phyloP scores from a whole-genome alignment of 2,888 invertebrate genomes.

The Athrips mouffetella region DNA sequence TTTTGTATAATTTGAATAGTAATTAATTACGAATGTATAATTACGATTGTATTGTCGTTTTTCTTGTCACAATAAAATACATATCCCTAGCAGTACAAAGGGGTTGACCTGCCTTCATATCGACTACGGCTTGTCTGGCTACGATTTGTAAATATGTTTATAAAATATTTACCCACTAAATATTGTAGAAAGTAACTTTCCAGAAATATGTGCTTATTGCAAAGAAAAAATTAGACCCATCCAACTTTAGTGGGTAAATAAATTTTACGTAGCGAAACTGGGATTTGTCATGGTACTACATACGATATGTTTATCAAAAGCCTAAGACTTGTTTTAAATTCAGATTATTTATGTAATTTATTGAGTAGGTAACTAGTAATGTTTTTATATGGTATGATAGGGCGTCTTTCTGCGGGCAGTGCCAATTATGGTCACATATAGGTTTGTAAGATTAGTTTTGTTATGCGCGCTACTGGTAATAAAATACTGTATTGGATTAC shows the following conservation, averaged over 20 bases:
- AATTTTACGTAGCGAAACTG: constrained; percentile 29
- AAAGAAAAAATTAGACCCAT: background rate
- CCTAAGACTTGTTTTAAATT: constrained; percentile 76
- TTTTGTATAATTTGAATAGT: constrained; percentile 7
- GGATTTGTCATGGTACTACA: constrained; percentile 42
- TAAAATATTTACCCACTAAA: constrained; percentile 30
- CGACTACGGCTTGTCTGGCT: constrained; percentile 56
- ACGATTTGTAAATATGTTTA: constrained; percentile 58
- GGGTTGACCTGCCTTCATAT: constrained; percentile 54
- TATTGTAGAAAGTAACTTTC: background rate
- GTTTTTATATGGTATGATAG: constrained; percentile 50
- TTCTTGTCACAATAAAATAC: constrained; percentile 47
- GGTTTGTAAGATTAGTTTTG: constrained; percentile 40
- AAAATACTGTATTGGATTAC: background rate
- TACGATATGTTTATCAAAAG: constrained; percentile 61
- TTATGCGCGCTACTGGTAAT: constrained; percentile 13
- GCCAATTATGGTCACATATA: constrained; percentile 34
- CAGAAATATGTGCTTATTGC: no score
- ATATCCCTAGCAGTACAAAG: constrained; percentile 67
- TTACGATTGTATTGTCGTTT: constrained; percentile 25
- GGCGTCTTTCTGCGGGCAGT: constrained; percentile 46
- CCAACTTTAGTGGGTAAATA: constrained; percentile 1
- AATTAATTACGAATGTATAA: constrained; percentile 15
- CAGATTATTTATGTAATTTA: constrained; percentile 77
- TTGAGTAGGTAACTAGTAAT: constrained; percentile 68